Conservation (phyloP, 1,140 invertebrate genomes). For the Drosophila mojavensis region DNA sequence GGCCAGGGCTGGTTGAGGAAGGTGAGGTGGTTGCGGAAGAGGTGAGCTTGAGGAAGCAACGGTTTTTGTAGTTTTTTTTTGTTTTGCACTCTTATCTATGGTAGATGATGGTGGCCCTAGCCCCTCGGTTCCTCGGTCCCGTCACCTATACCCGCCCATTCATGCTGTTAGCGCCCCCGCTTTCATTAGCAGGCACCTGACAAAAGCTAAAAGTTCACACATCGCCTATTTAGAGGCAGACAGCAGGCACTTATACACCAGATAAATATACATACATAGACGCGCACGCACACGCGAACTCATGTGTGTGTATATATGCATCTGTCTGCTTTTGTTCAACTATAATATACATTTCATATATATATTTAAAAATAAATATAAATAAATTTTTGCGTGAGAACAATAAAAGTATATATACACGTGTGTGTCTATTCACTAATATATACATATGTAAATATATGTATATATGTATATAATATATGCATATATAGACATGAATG, state of each 20-base stretch:
- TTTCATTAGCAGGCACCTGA: conserved; percentile 76
- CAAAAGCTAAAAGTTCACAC: conserved; percentile 80
- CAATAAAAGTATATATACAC: conserved; percentile 61
- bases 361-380: conserved; percentile 72
- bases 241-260: conserved; percentile 46
- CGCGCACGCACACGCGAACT: conserved; percentile 1
- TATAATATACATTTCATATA: conserved; percentile 48
- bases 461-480: not conserved
- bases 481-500: conserved; percentile 1
- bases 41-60: not conserved
- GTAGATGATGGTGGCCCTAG: conserved; percentile 36
- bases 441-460: not conserved
- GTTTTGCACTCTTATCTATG: conserved; percentile 48
- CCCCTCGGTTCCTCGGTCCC: conserved; percentile 1
- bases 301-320: conserved; percentile 6
- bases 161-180: conserved; percentile 38
- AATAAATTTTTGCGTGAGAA: conserved; percentile 65
- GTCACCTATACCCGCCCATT: not conserved
- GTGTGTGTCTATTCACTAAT: conserved; percentile 1
- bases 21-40: not conserved
- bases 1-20: not conserved
- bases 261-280: conserved; percentile 18
- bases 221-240: conserved; percentile 58
- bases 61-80: conserved; percentile 45
- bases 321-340: conserved; percentile 48